phyloP scores from a whole-genome alignment of 1,140 invertebrate genomes.

The Bombus huntii region DNA sequence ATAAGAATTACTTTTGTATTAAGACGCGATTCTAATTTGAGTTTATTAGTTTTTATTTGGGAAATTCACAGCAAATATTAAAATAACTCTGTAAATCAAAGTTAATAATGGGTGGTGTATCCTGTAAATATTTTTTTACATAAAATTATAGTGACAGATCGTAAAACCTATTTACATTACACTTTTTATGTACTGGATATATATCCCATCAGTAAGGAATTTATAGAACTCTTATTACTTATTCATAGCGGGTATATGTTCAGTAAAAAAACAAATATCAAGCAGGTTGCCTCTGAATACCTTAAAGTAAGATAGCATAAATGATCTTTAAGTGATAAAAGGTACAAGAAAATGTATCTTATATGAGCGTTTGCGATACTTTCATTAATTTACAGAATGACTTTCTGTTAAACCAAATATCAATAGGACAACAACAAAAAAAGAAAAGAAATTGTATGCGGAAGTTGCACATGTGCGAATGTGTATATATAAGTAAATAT shows the following conservation, averaged over 20 bases:
- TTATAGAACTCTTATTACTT: slow-evolving; percentile 6
- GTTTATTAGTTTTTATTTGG: neutral
- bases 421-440: slow-evolving; percentile 14
- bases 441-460: slow-evolving; percentile 16
- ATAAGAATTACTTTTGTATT: neutral
- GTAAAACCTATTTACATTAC: slow-evolving; percentile 31
- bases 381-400: slow-evolving; percentile 32
- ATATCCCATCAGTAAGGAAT: slow-evolving; percentile 23
- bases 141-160: slow-evolving; percentile 32
- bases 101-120: slow-evolving; percentile 32
- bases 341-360: slow-evolving; percentile 25
- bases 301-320: slow-evolving; percentile 26
- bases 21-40: neutral
- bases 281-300: slow-evolving; percentile 42
- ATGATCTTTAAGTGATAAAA: slow-evolving; percentile 9
- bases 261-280: slow-evolving; percentile 32
- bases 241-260: slow-evolving; percentile 39
- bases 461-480: slow-evolving; percentile 36
- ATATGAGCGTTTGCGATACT: neutral
- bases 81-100: slow-evolving; percentile 37
- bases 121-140: slow-evolving; percentile 59
- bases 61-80: neutral
- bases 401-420: slow-evolving; percentile 52
- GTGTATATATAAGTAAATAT: slow-evolving; percentile 63
- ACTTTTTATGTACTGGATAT: slow-evolving; percentile 45